phyloP scores from a whole-genome alignment of 2,888 invertebrate genomes.

The Eristalis tenax region DNA sequence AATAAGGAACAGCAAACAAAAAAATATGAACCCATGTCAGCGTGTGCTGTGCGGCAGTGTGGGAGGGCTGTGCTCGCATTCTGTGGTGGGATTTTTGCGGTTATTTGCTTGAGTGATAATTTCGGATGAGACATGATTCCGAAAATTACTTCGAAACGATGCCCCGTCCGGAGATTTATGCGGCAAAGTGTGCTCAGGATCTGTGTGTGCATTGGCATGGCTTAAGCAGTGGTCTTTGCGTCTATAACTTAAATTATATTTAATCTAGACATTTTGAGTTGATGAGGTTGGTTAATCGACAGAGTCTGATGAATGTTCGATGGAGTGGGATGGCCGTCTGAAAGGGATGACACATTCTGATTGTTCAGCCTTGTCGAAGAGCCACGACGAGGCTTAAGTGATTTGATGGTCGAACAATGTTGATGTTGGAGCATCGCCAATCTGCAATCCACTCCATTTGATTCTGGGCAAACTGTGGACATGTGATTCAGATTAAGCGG shows the following conservation, averaged over 20 bases:
- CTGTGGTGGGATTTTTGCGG: constrained; percentile 49
- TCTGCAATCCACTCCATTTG: no score
- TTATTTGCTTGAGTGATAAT: constrained; percentile 70
- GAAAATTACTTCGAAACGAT: constrained; percentile 41
- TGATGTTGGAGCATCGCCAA: no score
- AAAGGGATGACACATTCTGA: neutral
- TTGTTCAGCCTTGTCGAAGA: no score
- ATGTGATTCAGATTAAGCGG: no score
- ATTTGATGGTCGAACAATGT: no score
- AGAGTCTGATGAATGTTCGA: neutral
- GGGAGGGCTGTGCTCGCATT: constrained; percentile 14
- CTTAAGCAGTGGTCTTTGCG: constrained; percentile 10
- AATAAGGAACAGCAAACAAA: constrained; percentile 15
- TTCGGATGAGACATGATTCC: constrained; percentile 65
- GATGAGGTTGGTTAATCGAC: neutral
- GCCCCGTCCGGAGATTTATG: constrained; percentile 30
- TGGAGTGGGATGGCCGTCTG: neutral
- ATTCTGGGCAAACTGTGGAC: no score
- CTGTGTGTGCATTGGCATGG: constrained; percentile 7
- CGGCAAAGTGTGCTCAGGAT: constrained; percentile 46
- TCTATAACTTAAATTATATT: constrained; percentile 35
- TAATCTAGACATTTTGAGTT: constrained; percentile 2
- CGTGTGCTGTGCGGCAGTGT: neutral
- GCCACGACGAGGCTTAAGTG: no score
- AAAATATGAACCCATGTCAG: constrained; percentile 7